Evolutionary conservation across 2,888 invertebrate genomes (phyloP).

Genomic region (Ectobius pallidus): DNA sequence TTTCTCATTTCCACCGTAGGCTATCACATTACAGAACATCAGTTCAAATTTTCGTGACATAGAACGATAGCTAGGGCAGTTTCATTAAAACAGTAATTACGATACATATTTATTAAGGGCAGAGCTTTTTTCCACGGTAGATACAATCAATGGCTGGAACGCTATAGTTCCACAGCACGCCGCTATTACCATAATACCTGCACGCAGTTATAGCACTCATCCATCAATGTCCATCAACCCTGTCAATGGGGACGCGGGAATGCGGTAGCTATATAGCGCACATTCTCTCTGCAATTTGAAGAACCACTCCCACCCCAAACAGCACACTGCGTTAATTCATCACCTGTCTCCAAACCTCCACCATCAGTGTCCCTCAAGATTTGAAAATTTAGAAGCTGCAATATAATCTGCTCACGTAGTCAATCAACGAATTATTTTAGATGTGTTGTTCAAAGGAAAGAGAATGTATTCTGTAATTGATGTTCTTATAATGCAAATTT

Average conservation of each 20-base stretch:
- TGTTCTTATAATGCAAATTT: no score
- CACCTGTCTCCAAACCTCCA: constrained; percentile 10
- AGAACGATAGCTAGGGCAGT: no score
- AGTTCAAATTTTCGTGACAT: no score
- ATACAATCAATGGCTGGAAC: background rate
- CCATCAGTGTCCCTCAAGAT: background rate
- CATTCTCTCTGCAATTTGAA: constrained; percentile 11
- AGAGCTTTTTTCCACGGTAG: no score
- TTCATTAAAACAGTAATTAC: no score
- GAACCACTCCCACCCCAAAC: background rate
- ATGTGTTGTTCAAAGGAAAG: no score
- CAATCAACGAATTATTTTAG: constrained; percentile 4
- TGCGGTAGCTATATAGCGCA: background rate
- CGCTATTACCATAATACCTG: constrained; percentile 24
- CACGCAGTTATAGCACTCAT: constrained; percentile 17
- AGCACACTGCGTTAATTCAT: constrained; percentile 24
- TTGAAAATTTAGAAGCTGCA: constrained; percentile 16
- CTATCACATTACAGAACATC: no score
- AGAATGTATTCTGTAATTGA: no score
- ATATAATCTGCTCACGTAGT: constrained; percentile 16
- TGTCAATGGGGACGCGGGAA: constrained; percentile 7
- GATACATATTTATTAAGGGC: no score
- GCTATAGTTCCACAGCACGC: background rate
- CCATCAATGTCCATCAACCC: constrained; percentile 26
- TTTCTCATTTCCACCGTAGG: no score